Evolutionary conservation across 2,797 vertebrate genomes (phyloP).

Genomic region (Sebastes steindachneri): DNA sequence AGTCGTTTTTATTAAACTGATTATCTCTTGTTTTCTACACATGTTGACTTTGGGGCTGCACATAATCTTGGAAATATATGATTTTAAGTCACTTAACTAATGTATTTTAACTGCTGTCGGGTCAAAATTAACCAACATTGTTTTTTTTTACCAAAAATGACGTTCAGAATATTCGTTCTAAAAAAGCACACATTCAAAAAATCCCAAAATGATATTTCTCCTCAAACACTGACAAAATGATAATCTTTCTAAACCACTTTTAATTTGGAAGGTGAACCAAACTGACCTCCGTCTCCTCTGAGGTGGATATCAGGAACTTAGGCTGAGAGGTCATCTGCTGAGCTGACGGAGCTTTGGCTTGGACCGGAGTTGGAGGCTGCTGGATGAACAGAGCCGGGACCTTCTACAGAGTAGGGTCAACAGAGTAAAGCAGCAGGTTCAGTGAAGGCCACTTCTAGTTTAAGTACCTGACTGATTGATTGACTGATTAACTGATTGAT

Average conservation of each 20-base stretch:
- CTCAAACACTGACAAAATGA: neutral
- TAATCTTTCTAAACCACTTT: neutral
- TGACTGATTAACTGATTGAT: neutral
- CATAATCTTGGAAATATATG: neutral
- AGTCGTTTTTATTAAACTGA: accelerated
- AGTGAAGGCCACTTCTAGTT: accelerated
- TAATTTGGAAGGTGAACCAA: neutral
- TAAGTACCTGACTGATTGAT: neutral
- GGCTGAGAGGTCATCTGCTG: neutral
- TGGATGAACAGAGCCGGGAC: slow-evolving; percentile 73
- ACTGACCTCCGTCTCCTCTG: slow-evolving; percentile 63
- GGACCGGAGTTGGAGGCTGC: slow-evolving; percentile 55
- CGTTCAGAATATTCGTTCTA: too few relatives aligned
- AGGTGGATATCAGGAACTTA: neutral
- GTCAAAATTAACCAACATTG: too few relatives aligned
- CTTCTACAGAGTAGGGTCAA: slow-evolving; percentile 43
- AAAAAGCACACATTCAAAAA: too few relatives aligned
- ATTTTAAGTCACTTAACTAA: neutral
- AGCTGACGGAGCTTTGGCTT: neutral
- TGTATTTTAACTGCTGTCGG: neutral
- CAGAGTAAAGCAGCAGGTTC: neutral
- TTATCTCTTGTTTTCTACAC: neutral
- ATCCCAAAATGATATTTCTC: neutral
- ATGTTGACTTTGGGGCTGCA: neutral
- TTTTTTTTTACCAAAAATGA: too few relatives aligned